phyloP scores from a whole-genome alignment of 2,888 invertebrate species.

The Drosophila quinaria region DNA sequence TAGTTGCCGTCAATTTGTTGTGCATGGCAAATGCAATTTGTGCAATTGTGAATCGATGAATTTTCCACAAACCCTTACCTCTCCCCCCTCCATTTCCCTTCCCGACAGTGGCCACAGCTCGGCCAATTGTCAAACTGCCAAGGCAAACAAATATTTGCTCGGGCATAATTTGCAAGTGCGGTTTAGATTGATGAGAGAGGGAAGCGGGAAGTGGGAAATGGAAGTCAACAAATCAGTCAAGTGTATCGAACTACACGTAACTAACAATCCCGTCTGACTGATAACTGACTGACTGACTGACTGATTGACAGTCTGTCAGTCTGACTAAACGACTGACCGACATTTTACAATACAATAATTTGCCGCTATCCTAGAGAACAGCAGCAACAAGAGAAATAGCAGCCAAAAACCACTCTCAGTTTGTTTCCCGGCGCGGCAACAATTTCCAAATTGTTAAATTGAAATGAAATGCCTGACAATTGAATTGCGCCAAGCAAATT shows the following conservation, averaged over 20 bases:
- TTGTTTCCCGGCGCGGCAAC: slow-evolving; percentile 32
- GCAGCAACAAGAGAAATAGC: neutral
- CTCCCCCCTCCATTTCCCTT: neutral
- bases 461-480: slow-evolving; percentile 77
- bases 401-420: slow-evolving; percentile 14
- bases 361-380: too few relatives aligned
- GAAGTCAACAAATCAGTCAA: slow-evolving; percentile 30
- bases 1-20: slow-evolving; percentile 14
- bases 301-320: slow-evolving; percentile 11
- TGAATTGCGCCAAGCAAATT: slow-evolving; percentile 70
- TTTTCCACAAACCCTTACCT: neutral
- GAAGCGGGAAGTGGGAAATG: neutral
- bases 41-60: slow-evolving; percentile 24
- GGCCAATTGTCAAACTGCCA: slow-evolving; percentile 17
- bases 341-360: too few relatives aligned
- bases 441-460: slow-evolving; percentile 73
- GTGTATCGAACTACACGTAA: slow-evolving; percentile 26
- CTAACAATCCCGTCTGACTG: slow-evolving; percentile 19
- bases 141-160: slow-evolving; percentile 31
- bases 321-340: slow-evolving; percentile 19
- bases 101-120: neutral
- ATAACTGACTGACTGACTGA: slow-evolving; percentile 28
- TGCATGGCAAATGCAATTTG: slow-evolving; percentile 42
- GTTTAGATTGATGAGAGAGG: neutral
- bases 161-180: slow-evolving; percentile 41